A percentile compares a stretch with the other conserved stretches of the same genome.
Conservation (phyloP, 1,140 invertebrate species). For the Sarcophaga bullata region DNA sequence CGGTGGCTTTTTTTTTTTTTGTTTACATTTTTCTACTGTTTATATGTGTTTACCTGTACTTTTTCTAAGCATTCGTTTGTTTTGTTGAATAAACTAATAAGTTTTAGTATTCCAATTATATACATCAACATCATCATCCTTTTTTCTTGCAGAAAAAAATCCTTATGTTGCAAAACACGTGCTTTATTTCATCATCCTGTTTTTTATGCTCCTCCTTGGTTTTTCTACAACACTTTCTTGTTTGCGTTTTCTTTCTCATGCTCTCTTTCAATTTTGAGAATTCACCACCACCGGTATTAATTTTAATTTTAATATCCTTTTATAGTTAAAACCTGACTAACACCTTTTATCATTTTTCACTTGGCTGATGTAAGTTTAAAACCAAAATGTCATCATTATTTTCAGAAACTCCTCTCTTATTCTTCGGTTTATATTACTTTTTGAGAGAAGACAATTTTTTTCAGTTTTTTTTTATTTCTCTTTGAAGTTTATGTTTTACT, state of each 20-base stretch:
- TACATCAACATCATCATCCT: too few species aligned
- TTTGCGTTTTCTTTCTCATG: not conserved
- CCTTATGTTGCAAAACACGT: not conserved
- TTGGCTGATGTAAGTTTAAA: slow-evolving; percentile 5
- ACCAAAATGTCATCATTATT: slow-evolving; percentile 1
- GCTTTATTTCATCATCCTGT: slow-evolving; percentile 8
- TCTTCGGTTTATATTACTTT: not conserved
- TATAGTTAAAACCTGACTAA: not conserved
- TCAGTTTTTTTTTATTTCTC: too few species aligned
- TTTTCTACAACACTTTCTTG: not conserved
- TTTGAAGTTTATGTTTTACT: too few species aligned
- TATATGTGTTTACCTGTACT: too few species aligned
- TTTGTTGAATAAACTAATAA: too few species aligned
- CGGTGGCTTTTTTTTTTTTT: not conserved
- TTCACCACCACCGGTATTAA: not conserved
- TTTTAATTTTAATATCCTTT: not conserved
- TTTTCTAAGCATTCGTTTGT: too few species aligned
- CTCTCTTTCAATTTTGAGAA: not conserved
- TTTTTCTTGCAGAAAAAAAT: not conserved
- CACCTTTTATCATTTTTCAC: not conserved
- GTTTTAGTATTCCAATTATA: too few species aligned
- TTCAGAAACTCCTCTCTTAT: not conserved
- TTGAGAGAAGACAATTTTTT: not conserved
- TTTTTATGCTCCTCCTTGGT: not conserved
- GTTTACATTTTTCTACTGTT: not conserved